Evolutionary conservation across 2,888 invertebrate species (phyloP).

Genomic region (Tethea ocularis): DNA sequence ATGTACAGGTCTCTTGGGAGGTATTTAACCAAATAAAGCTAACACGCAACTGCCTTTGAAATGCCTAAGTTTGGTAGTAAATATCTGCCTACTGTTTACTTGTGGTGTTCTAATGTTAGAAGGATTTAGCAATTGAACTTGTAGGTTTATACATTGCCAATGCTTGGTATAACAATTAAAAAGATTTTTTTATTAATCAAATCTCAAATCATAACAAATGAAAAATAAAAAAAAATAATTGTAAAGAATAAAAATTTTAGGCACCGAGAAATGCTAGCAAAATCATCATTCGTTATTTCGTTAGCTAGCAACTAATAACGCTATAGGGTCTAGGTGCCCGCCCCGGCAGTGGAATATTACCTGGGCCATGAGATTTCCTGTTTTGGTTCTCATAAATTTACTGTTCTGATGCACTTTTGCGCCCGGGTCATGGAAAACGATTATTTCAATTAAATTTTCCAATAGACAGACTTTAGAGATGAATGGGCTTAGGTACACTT

Average conservation of each 20-base stretch:
- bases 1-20: slow-evolving; percentile 52
- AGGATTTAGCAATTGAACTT: not conserved
- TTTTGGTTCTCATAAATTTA: slow-evolving; percentile 42
- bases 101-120: not conserved
- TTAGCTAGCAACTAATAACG: slow-evolving; percentile 19
- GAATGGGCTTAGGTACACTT: too few species aligned
- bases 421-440: slow-evolving; percentile 31
- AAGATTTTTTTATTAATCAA: too few species aligned
- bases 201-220: too few species aligned
- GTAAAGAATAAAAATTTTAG: slow-evolving; percentile 14
- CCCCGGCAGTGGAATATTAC: slow-evolving; percentile 38
- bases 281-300: slow-evolving; percentile 31
- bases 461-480: too few species aligned
- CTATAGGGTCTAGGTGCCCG: slow-evolving; percentile 22
- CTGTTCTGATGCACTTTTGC: slow-evolving; percentile 21
- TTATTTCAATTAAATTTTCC: slow-evolving; percentile 34
- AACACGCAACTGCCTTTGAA: slow-evolving; percentile 19
- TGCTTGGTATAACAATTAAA: not conserved
- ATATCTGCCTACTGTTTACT: slow-evolving; percentile 13
- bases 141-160: not conserved
- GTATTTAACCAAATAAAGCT: slow-evolving; percentile 41
- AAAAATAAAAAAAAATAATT: too few species aligned
- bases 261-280: slow-evolving; percentile 34
- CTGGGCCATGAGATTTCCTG: slow-evolving; percentile 49
- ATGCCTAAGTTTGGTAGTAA: slow-evolving; percentile 28